Evolutionary conservation across 2,888 invertebrate species (phyloP).

Genomic region (Incurvaria masculella): DNA sequence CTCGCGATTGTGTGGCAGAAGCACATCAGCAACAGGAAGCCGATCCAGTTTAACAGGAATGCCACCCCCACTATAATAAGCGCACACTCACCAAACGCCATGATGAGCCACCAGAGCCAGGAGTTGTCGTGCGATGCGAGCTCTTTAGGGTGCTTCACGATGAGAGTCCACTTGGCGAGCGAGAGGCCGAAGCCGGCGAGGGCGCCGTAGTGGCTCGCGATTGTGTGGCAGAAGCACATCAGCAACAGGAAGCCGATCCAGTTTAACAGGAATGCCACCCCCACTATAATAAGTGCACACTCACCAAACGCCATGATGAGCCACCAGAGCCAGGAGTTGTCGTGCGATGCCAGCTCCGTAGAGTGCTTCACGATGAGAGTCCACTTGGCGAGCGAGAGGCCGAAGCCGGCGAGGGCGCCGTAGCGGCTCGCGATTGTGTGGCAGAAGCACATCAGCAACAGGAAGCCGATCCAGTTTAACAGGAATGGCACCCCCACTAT

Average conservation of each 20-base stretch:
- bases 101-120: constrained; percentile 78
- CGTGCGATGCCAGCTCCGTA: constrained; percentile 80
- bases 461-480: constrained; percentile 95
- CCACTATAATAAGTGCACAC: constrained; percentile 18
- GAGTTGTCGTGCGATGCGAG: constrained; percentile 71
- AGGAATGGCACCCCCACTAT: constrained; percentile 77
- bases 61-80: constrained; percentile 58
- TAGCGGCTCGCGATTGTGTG: constrained; percentile 92
- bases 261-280: too few species aligned
- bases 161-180: constrained; percentile 80
- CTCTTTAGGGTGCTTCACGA: constrained; percentile 76
- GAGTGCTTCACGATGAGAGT: constrained; percentile 91
- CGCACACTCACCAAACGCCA: constrained; percentile 51
- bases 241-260: too few species aligned
- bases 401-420: constrained; percentile 90
- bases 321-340: constrained; percentile 93
- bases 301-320: constrained; percentile 87
- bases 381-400: constrained; percentile 92
- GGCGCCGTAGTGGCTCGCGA: too few species aligned
- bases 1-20: constrained; percentile 94
- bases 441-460: constrained; percentile 89
- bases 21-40: constrained; percentile 87
- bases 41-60: constrained; percentile 95
- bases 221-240: too few species aligned
- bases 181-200: constrained; percentile 79